These are phyloP conservation scores for Beris chalybata DNA, from an alignment of 2,888 invertebrate genomes.

Conservation along the genomic window DNA sequence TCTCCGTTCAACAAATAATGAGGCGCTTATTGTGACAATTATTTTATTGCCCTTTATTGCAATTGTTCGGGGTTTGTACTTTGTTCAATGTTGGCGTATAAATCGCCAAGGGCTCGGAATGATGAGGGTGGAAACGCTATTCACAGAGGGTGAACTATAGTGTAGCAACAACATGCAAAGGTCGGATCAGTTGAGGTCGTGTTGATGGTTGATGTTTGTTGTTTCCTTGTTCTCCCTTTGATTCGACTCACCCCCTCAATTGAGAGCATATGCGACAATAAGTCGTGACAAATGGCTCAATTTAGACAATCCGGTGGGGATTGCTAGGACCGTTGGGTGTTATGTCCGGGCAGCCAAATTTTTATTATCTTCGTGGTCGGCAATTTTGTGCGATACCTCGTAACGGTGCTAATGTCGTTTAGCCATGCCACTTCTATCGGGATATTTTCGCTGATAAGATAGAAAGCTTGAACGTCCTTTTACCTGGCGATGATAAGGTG, in stretches of 20 bases:
- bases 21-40: constrained; percentile 58
- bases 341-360: no score
- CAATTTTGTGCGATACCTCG: no score
- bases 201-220: constrained; percentile 52
- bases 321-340: neutral
- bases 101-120: neutral
- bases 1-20: constrained; percentile 48
- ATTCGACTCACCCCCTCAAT: constrained; percentile 33
- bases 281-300: constrained; percentile 58
- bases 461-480: no score
- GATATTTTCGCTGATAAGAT: no score
- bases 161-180: constrained; percentile 20
- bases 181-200: constrained; percentile 40
- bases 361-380: no score
- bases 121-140: constrained; percentile 8
- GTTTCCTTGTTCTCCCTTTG: constrained; percentile 37
- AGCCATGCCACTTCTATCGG: no score
- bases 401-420: no score
- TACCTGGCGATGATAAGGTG: no score
- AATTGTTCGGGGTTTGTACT: constrained; percentile 28
- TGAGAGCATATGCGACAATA: constrained; percentile 56
- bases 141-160: constrained; percentile 4
- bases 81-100: constrained; percentile 6
- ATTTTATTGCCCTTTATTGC: constrained; percentile 49
- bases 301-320: constrained; percentile 43